Evolutionary conservation across 2,888 invertebrate species (phyloP).

Genomic region (Aproaerema taeniolella): DNA sequence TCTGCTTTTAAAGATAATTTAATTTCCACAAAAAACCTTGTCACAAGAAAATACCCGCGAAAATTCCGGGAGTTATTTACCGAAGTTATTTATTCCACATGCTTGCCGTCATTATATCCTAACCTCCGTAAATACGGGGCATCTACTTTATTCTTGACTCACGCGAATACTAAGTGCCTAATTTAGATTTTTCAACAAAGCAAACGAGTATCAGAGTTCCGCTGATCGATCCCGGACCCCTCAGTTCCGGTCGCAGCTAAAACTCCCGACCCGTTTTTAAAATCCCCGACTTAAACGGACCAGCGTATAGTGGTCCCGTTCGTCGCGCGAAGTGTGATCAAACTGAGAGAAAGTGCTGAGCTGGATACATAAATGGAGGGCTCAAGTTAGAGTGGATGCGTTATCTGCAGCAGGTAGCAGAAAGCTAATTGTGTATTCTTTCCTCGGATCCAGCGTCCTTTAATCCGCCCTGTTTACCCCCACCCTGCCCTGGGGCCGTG

Average conservation of each 20-base stretch:
- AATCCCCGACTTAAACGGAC: conserved; percentile 58
- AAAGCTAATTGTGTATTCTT: conserved; percentile 77
- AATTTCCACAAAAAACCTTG: too few species aligned
- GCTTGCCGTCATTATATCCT: conserved; percentile 22
- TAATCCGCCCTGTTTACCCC: conserved; percentile 64
- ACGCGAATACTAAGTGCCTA: conserved; percentile 69
- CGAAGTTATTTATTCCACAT: conserved; percentile 2
- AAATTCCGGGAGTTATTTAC: too few species aligned
- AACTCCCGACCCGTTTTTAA: conserved; percentile 62
- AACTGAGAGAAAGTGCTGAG: conserved; percentile 22
- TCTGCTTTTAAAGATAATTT: background rate
- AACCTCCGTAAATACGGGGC: conserved; percentile 20
- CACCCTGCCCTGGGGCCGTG: conserved; percentile 32
- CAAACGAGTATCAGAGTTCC: conserved; percentile 55
- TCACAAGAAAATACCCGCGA: too few species aligned
- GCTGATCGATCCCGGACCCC: conserved; percentile 65
- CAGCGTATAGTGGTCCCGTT: conserved; percentile 39
- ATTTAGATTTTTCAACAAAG: conserved; percentile 72
- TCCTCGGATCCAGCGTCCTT: conserved; percentile 69
- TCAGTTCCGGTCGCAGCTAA: conserved; percentile 67
- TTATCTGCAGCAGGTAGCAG: conserved; percentile 71
- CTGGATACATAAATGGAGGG: conserved; percentile 34
- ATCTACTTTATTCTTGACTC: conserved; percentile 24
- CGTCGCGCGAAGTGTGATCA: conserved; percentile 29
- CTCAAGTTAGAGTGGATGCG: conserved; percentile 53